phyloP scores from a whole-genome alignment of 2,113 vertebrate species.

The Mormyrus lacerda region DNA sequence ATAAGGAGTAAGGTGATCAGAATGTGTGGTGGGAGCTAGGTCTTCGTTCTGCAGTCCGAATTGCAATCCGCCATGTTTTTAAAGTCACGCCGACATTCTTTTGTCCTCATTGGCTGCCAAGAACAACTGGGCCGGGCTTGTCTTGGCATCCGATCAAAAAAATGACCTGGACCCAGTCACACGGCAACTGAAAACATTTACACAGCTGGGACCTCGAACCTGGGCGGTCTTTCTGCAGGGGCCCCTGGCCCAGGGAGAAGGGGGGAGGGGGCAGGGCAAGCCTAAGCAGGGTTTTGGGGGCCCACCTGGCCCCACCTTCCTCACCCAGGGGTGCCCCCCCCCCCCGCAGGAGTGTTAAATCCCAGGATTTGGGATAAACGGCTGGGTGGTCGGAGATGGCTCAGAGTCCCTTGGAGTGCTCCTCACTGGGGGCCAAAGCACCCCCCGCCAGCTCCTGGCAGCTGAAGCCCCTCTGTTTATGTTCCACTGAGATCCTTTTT shows the following conservation, averaged over 20 bases:
- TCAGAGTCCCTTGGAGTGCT: background rate
- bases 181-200: slow-evolving; percentile 97
- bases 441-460: background rate
- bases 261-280: background rate
- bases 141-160: slow-evolving; percentile 89
- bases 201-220: slow-evolving; percentile 88
- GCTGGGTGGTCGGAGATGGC: background rate
- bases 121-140: slow-evolving; percentile 85
- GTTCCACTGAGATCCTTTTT: slow-evolving; percentile 14
- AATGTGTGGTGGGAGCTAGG: slow-evolving; percentile 72
- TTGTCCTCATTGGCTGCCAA: slow-evolving; percentile 79
- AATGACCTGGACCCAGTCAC: slow-evolving; percentile 72
- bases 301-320: background rate
- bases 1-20: slow-evolving; percentile 73
- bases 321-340: background rate
- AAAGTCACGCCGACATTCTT: slow-evolving; percentile 96
- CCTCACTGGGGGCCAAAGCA: background rate
- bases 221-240: slow-evolving; percentile 67
- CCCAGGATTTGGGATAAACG: background rate
- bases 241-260: slow-evolving; percentile 27
- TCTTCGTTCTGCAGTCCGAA: slow-evolving; percentile 80
- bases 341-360: background rate
- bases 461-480: background rate
- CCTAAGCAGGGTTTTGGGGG: background rate
- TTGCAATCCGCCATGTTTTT: slow-evolving; percentile 87